Evolutionary conservation across 2,113 vertebrate species (phyloP).

Genomic region (Rhinopomastus cyanomelas): DNA sequence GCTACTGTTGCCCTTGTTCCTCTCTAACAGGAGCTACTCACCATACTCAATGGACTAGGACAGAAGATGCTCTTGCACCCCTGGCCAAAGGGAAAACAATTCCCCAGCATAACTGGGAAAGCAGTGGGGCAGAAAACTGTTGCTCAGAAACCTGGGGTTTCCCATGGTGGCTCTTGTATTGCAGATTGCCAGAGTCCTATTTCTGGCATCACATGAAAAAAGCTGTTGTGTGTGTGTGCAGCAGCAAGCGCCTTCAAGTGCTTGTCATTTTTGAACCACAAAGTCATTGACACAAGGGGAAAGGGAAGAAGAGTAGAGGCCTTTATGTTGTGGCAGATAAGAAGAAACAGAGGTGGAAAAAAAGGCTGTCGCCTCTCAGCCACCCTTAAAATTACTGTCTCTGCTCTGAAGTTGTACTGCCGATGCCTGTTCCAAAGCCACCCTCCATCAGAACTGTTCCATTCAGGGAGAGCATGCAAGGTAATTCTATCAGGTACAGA

Average conservation of each 20-base stretch:
- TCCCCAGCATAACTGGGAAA: background rate
- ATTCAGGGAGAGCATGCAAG: background rate
- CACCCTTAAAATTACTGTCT: background rate
- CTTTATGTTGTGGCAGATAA: background rate
- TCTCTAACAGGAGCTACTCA: background rate
- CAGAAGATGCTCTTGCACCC: background rate
- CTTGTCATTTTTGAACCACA: background rate
- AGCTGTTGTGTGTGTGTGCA: rapidly evolving
- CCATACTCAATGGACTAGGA: rapidly evolving
- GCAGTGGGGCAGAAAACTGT: background rate
- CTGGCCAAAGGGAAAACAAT: background rate
- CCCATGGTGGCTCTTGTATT: background rate
- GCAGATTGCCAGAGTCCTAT: background rate
- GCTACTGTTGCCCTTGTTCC: background rate
- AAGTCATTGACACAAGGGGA: rapidly evolving
- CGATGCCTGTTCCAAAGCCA: background rate
- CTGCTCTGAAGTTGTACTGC: background rate
- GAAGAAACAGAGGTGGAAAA: background rate
- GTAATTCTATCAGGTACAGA: background rate
- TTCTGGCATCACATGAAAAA: background rate
- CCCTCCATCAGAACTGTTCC: background rate
- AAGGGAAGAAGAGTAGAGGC: background rate
- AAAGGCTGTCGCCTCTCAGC: background rate
- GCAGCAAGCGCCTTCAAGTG: background rate
- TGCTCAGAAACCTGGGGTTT: background rate